phyloP scores from a whole-genome alignment of 2,797 vertebrate genomes.

The Poeciliopsis turneri region DNA sequence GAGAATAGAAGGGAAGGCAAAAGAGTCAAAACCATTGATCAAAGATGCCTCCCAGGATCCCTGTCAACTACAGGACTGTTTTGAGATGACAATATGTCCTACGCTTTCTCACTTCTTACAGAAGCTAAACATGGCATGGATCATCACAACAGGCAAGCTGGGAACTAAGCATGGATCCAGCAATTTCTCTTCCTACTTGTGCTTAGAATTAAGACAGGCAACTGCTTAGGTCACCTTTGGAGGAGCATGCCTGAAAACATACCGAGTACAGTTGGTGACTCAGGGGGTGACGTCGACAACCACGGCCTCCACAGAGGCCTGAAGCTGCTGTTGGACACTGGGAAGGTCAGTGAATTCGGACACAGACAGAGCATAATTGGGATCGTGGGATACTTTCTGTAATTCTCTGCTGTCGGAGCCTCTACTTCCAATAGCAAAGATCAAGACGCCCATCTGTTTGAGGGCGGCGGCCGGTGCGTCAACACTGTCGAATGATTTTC shows the following conservation, averaged over 20 bases:
- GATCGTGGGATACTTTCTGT: too few species aligned
- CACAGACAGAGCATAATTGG: too few species aligned
- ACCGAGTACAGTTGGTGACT: constrained; percentile 38
- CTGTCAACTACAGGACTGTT: too few species aligned
- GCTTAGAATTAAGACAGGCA: neutral
- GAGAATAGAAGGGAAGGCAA: neutral
- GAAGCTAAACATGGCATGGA: neutral
- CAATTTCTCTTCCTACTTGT: neutral
- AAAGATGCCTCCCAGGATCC: neutral
- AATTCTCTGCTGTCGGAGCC: too few species aligned
- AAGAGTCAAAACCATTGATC: constrained; percentile 8
- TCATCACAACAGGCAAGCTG: neutral
- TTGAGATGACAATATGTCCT: neutral
- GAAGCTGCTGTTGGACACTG: constrained; percentile 42
- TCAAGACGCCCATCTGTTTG: too few species aligned
- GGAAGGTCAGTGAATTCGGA: constrained; percentile 48
- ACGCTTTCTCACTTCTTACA: neutral
- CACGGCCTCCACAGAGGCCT: constrained; percentile 40
- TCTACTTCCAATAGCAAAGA: too few species aligned
- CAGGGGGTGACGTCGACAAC: constrained; percentile 10
- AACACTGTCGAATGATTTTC: too few species aligned
- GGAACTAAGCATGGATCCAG: neutral
- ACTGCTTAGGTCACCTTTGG: neutral
- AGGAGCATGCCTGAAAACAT: constrained; percentile 23
- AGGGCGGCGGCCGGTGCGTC: too few species aligned